Base-by-base conservation (phyloP, 2,888 invertebrate genomes). In the Ephialtes manifestator region DNA sequence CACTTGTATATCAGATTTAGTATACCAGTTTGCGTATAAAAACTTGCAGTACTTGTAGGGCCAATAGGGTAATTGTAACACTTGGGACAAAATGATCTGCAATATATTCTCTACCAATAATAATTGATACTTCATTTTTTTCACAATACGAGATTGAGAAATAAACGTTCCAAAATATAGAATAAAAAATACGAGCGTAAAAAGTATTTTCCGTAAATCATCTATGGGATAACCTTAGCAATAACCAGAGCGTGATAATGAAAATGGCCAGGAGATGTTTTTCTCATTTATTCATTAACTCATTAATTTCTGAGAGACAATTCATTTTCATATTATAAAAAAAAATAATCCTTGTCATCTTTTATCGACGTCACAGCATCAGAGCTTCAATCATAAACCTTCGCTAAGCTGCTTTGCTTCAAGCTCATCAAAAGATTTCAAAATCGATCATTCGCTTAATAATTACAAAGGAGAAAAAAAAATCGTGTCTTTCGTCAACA, bases 401-500 rank as follows among this genome's bases (percentile, higher is more conserved):
- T 81, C 53, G 55, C 70, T 72, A 43, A 75, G 46, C 71, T 68
- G 75, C 68, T 39, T 75, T 48, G 72, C 76, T 78, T 83, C 68
- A 55, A 76, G 75, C 72, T 67, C 35, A 67, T 39, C 51, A 63
- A 63, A 48, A 63, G 18, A 39, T 48, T 43, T 35, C 43, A 15
- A 53, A 60, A 20, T 76, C 53, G 72, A 81, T 65, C 48, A 70
- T 58, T 48, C 10, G 43, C 35, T 31, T 68, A n/a, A 53, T 31
- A 65, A 76, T 58, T 71, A 18, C 48, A 31, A 53, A 71, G 15
- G 20, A 76, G 20, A 65, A 24, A 76, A 28, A 58, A 1, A 72
- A 74, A 76, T n/a, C 75, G 53, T 84, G 48, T 79, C 35, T 85
- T 67, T 85, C 82, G 76, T 88, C 80, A 89, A 83, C 90, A 93